Evolutionary conservation across 2,113 vertebrate species (phyloP), one percentile per base, ranked within the genome.

Genomic region (Hippocampus barbouri): DNA sequence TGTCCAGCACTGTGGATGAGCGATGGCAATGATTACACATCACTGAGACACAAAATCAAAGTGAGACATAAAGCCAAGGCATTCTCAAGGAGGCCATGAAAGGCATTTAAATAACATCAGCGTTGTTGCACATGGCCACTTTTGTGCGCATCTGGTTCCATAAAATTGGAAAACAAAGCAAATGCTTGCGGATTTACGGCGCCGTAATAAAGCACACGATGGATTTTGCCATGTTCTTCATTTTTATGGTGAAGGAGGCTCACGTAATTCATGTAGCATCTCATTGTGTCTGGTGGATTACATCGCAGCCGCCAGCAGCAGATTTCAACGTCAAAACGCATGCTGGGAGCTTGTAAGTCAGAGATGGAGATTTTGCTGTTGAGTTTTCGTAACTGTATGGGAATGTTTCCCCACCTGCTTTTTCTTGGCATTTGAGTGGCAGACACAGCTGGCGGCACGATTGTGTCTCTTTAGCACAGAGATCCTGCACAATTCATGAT

Each of bases 371-470:
- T 86, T 92, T 84, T 89, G 85, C 74, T 71, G 76, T 81, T 82
- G 85, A 79, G 76, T 51, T 89, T 91, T 85, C 81, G 74, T 91
- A 85, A 88, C 62, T n/a, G 63, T 72, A 66, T 49, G 77, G 68
- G 81, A 83, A 73, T 84, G 77, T 40, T 45, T 61, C 75, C 51
- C 81, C 83, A 5, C 71, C 2, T 77, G 74, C 73, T 68, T 59
- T 38, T 56, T 77, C 72, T 63, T 61, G 67, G 69, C 43, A 60
- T 40, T 68, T 77, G 85, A 90, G 75, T 80, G 86, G 86, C 84
- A 86, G 82, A 68, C 65, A 75, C 84, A 87, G 85, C 84, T 90
- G 85, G 80, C 68, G 14, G 56, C 56, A 59, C 12, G 1, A 59
- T 5, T 59, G 56, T 1, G 56, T 9, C 23, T 25, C 23, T 59